Evolutionary conservation across 2,113 vertebrate species (phyloP).

Genomic region (Mola mola): DNA sequence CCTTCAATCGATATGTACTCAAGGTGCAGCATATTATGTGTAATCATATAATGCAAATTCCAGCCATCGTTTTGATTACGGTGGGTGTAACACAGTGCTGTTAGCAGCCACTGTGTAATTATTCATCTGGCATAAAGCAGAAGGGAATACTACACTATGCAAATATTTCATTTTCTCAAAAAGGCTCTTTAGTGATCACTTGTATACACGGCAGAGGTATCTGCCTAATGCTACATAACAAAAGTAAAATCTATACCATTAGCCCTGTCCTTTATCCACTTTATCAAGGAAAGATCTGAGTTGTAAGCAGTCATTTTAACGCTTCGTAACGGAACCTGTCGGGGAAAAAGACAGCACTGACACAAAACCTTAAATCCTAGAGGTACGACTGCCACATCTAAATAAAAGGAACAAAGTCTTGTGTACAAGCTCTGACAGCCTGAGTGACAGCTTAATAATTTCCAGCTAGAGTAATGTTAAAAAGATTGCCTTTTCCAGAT

Average conservation of each 20-base stretch:
- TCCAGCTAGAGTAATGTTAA: conserved; percentile 50
- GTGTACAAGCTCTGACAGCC: conserved; percentile 30
- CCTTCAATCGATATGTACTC: conserved; percentile 29
- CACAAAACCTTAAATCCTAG: conserved; percentile 30
- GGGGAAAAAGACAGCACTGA: conserved; percentile 4
- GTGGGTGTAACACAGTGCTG: conserved; percentile 40
- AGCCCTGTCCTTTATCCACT: conserved; percentile 6
- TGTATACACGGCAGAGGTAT: conserved; percentile 50
- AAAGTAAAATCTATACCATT: conserved; percentile 18
- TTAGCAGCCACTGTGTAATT: conserved; percentile 63
- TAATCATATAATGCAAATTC: conserved; percentile 56
- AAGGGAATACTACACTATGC: conserved; percentile 49
- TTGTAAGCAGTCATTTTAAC: conserved; percentile 21
- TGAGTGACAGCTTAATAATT: conserved; percentile 64
- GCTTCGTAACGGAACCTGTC: no score
- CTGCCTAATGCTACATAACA: conserved; percentile 15
- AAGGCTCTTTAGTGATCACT: conserved; percentile 45
- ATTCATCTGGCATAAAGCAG: conserved; percentile 50
- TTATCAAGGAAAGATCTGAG: background rate
- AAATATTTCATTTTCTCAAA: conserved; percentile 58
- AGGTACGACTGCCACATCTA: conserved; percentile 16
- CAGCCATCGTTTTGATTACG: conserved; percentile 52
- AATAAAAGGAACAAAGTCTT: conserved; percentile 41
- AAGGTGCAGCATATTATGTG: conserved; percentile 51
- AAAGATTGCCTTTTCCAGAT: conserved; percentile 49